phyloP scores from a whole-genome alignment of 2,888 invertebrate genomes.

The Maniola hyperantus region DNA sequence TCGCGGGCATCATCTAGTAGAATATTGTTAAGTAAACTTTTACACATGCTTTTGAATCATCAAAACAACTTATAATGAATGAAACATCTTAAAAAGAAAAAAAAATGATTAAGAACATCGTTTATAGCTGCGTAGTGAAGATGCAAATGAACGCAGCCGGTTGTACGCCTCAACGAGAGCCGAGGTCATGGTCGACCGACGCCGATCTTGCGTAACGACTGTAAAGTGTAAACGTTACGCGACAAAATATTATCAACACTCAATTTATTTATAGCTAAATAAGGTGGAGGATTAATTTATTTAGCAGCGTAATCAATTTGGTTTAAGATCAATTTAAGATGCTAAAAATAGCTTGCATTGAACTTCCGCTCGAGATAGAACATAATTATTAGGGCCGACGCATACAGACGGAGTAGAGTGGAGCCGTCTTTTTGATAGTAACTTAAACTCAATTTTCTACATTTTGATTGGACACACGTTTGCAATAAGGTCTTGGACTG shows the following conservation, averaged over 20 bases:
- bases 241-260: conserved; percentile 12
- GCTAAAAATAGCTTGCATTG: conserved; percentile 6
- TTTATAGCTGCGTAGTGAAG: conserved; percentile 10
- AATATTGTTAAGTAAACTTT: too few species aligned
- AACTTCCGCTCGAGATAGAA: neutral
- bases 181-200: conserved; percentile 23
- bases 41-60: too few species aligned
- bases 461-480: too few species aligned
- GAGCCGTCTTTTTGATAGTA: too few species aligned
- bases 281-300: neutral
- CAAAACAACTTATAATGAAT: neutral
- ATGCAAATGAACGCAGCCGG: conserved; percentile 32
- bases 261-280: neutral
- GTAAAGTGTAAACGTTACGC: conserved; percentile 7
- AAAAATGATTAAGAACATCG: conserved; percentile 3
- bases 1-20: too few species aligned
- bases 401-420: too few species aligned
- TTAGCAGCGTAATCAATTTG: neutral
- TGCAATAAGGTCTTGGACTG: too few species aligned
- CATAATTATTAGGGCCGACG: neutral
- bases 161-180: conserved; percentile 29
- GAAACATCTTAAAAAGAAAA: neutral
- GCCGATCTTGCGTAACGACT: conserved; percentile 17
- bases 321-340: neutral
- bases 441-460: too few species aligned